phyloP scores from a whole-genome alignment of 2,797 vertebrate genomes.

The Sciaenops ocellatus region DNA sequence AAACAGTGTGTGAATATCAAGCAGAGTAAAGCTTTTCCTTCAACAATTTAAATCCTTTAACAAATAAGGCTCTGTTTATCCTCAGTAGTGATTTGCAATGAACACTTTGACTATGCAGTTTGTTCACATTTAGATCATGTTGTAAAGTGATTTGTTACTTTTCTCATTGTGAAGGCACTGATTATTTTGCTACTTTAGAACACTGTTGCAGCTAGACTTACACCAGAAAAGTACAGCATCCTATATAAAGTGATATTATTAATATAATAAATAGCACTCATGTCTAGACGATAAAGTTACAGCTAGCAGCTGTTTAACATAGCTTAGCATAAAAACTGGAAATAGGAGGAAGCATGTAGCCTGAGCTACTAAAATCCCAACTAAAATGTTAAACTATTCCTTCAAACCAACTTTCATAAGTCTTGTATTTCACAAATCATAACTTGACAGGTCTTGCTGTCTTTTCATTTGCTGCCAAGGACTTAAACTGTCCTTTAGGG shows the following conservation, averaged over 20 bases:
- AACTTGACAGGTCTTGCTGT: not conserved
- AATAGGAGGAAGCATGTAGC: not conserved
- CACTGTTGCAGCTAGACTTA: not conserved
- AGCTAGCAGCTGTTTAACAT: not conserved
- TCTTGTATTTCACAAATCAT: not conserved
- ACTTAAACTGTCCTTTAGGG: not conserved
- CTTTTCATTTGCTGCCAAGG: not conserved
- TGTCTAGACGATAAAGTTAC: not conserved
- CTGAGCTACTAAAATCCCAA: not conserved
- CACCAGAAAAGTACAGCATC: not conserved
- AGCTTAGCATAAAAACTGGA: not conserved
- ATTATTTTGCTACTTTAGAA: not conserved
- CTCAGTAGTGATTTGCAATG: not conserved
- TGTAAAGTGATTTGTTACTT: not conserved
- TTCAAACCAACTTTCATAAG: not conserved
- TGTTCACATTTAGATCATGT: not conserved
- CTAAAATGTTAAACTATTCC: not conserved
- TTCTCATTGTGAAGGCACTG: not conserved
- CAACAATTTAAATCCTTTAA: slow-evolving; percentile 13
- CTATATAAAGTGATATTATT: no score
- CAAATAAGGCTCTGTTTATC: not conserved
- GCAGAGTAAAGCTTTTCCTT: not conserved
- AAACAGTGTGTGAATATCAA: not conserved
- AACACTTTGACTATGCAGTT: not conserved
- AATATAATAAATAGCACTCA: not conserved